phyloP scores from a whole-genome alignment of 1,140 invertebrate species.

The Drosophila lacteicornis region DNA sequence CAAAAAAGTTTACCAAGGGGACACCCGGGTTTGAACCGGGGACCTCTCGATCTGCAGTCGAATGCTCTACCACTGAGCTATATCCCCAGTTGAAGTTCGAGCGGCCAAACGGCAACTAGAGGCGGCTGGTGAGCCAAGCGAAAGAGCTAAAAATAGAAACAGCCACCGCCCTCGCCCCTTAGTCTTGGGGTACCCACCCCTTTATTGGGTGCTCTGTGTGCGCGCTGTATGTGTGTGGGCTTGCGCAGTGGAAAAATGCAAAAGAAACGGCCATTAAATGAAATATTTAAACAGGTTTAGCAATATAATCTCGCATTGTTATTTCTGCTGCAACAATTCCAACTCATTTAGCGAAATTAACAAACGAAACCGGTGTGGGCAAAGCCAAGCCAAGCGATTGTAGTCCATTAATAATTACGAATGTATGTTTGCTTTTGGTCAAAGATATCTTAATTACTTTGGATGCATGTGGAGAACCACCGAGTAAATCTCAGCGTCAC shows the following conservation, averaged over 20 bases:
- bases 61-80: constrained; percentile 95
- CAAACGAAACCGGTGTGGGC: constrained; percentile 54
- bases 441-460: constrained; percentile 61
- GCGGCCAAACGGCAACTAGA: constrained; percentile 34
- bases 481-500: constrained; percentile 48
- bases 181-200: neutral
- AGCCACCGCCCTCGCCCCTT: neutral
- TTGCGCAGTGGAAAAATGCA: constrained; percentile 65
- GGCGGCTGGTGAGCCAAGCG: neutral
- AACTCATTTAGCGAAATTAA: constrained; percentile 58
- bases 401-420: constrained; percentile 58
- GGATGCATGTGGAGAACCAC: constrained; percentile 22
- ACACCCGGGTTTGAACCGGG: constrained; percentile 93
- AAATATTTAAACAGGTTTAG: constrained; percentile 77
- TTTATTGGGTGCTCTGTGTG: neutral
- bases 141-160: constrained; percentile 25
- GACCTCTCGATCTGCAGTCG: constrained; percentile 97
- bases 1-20: constrained; percentile 41
- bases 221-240: constrained; percentile 41
- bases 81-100: constrained; percentile 56
- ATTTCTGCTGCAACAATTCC: constrained; percentile 57
- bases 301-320: constrained; percentile 69
- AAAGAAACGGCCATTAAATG: constrained; percentile 45
- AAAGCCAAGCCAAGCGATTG: constrained; percentile 18
- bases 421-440: constrained; percentile 33